These are phyloP conservation scores for Lepidurus couesii DNA, from an alignment of 1,140 invertebrate genomes.

Conservation along the genomic window DNA sequence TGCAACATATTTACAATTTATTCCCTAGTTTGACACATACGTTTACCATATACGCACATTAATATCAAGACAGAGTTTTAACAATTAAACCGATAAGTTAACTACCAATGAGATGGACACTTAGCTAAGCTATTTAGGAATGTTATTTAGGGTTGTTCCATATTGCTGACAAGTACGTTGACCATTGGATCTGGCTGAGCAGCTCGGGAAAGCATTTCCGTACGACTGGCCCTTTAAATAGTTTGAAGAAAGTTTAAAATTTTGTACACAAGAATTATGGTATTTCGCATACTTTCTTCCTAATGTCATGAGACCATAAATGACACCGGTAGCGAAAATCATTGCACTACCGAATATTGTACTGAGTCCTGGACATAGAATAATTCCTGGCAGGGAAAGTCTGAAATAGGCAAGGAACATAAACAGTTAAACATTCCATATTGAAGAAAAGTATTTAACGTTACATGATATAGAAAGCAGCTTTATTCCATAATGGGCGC, in stretches of 20 bases:
- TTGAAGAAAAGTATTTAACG: constrained; percentile 36
- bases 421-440: constrained; percentile 42
- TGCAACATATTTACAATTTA: constrained; percentile 7
- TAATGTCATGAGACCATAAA: constrained; percentile 90
- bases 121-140: background rate
- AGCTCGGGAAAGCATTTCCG: constrained; percentile 27
- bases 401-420: constrained; percentile 50
- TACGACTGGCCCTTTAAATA: constrained; percentile 27
- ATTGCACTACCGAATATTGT: constrained; percentile 80
- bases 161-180: constrained; percentile 13
- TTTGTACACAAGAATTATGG: background rate
- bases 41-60: background rate
- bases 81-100: background rate
- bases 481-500: constrained; percentile 83
- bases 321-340: constrained; percentile 77
- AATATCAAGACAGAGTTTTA: background rate
- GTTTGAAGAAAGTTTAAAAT: background rate
- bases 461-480: constrained; percentile 77
- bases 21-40: background rate
- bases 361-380: constrained; percentile 66
- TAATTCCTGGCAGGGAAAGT: constrained; percentile 65
- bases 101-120: background rate
- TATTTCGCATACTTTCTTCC: constrained; percentile 73
- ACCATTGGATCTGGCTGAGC: constrained; percentile 25
- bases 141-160: constrained; percentile 23